A percentile compares a stretch with the other conserved stretches of the same genome.
Evolutionary conservation across 2,888 invertebrate species (phyloP).

Genomic region (Mythimna loreyi): DNA sequence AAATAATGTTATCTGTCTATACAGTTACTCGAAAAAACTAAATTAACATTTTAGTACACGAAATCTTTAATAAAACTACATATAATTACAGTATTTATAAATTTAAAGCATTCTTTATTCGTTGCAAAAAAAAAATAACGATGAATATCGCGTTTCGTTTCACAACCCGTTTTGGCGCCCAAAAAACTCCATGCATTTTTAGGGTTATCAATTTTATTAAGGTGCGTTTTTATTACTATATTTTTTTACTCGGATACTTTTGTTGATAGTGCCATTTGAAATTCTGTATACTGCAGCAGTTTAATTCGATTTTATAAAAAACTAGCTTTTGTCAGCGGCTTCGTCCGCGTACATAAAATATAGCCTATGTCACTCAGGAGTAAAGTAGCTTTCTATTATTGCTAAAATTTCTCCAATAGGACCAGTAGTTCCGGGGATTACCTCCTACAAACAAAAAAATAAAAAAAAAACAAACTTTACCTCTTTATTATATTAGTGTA

Average conservation of each 20-base stretch:
- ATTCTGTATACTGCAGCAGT: background rate
- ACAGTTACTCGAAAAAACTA: constrained; percentile 32
- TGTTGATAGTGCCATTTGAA: background rate
- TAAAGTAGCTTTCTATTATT: no score
- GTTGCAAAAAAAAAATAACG: constrained; percentile 32
- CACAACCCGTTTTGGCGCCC: constrained; percentile 39
- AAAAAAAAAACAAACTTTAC: no score
- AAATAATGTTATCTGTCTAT: constrained; percentile 26
- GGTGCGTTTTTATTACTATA: background rate
- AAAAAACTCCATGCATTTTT: constrained; percentile 37
- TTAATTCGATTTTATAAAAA: no score
- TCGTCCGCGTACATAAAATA: no score
- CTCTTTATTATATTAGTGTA: no score
- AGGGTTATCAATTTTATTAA: constrained; percentile 32
- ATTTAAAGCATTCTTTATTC: constrained; percentile 2
- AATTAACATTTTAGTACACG: constrained; percentile 13
- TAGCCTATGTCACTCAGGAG: no score
- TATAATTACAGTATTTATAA: constrained; percentile 36
- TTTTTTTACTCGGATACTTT: background rate
- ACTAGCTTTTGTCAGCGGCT: no score
- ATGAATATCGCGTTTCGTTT: constrained; percentile 27
- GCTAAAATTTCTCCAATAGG: no score
- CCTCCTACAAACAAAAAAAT: no score
- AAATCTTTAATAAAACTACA: constrained; percentile 12
- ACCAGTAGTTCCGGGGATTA: no score